Conservation (phyloP, 2,888 invertebrate genomes). For the Drosophila macrospina region DNA sequence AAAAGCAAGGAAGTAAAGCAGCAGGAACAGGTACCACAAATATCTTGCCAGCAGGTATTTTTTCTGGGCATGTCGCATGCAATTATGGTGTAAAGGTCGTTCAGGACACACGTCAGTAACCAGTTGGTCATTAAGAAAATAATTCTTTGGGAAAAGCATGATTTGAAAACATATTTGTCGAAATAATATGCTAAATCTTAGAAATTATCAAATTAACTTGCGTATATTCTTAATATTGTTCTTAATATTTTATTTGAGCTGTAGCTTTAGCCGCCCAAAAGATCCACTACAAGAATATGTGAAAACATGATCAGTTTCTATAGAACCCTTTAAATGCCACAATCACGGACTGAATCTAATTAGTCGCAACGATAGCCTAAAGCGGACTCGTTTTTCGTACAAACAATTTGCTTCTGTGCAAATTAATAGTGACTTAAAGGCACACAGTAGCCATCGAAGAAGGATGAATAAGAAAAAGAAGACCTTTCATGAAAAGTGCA, state of each 20-base stretch:
- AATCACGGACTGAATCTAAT: slow-evolving; percentile 19
- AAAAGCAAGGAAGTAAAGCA: slow-evolving; percentile 46
- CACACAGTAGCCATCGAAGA: slow-evolving; percentile 43
- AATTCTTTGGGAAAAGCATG: neutral
- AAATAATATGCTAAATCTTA: too few relatives aligned
- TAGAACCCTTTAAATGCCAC: slow-evolving; percentile 13
- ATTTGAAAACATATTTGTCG: neutral
- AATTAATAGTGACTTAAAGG: slow-evolving; percentile 55
- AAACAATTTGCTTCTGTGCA: slow-evolving; percentile 57
- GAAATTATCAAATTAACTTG: too few relatives aligned
- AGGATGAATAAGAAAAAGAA: slow-evolving; percentile 10
- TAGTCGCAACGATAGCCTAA: slow-evolving; percentile 43
- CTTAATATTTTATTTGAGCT: too few relatives aligned
- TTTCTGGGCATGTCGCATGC: neutral
- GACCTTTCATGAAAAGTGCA: slow-evolving; percentile 34
- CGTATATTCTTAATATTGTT: too few relatives aligned
- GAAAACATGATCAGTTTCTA: slow-evolving; percentile 25
- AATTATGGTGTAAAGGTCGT: slow-evolving; percentile 4
- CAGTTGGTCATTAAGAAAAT: neutral
- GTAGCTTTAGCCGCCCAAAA: too few relatives aligned
- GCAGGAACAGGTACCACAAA: slow-evolving; percentile 52
- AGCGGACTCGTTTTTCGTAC: slow-evolving; percentile 72
- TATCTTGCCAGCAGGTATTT: slow-evolving; percentile 34
- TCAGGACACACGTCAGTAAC: slow-evolving; percentile 1
- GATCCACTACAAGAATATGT: slow-evolving; percentile 22